These are phyloP conservation scores for Pocota personata DNA, from an alignment of 2,888 invertebrate species.

Conservation along the genomic window DNA sequence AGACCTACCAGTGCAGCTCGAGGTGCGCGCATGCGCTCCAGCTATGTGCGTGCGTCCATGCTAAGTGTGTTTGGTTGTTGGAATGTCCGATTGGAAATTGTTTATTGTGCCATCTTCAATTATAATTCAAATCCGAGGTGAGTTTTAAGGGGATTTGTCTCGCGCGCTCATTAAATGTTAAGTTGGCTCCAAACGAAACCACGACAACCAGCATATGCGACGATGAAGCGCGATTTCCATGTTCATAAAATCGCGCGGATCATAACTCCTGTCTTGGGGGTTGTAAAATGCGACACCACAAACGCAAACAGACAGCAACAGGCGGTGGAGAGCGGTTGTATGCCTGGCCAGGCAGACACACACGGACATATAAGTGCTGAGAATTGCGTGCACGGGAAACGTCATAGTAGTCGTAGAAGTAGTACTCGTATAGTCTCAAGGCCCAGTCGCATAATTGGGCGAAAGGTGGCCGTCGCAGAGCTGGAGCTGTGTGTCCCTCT, in stretches of 20 bases:
- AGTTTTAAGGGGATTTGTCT: conserved; percentile 66
- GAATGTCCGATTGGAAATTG: conserved; percentile 69
- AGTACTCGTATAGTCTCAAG: conserved; percentile 1
- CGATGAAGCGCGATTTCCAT: conserved; percentile 69
- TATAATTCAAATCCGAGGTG: conserved; percentile 70
- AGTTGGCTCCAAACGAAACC: neutral
- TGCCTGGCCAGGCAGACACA: conserved; percentile 35
- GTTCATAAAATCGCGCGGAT: conserved; percentile 64
- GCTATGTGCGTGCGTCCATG: conserved; percentile 64
- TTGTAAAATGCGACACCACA: conserved; percentile 70
- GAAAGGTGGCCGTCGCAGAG: conserved; percentile 49
- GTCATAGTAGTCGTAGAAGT: conserved; percentile 59
- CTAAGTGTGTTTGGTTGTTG: conserved; percentile 71
- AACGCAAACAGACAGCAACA: conserved; percentile 62
- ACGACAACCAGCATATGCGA: neutral
- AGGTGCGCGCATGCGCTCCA: neutral
- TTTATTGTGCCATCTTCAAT: conserved; percentile 70
- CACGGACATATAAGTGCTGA: conserved; percentile 40
- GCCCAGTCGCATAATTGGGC: conserved; percentile 68
- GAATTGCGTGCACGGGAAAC: conserved; percentile 71
- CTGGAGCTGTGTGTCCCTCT: conserved; percentile 24
- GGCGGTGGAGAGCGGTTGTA: conserved; percentile 12
- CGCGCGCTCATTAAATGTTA: conserved; percentile 63
- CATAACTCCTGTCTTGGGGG: conserved; percentile 70
- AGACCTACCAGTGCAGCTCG: neutral